Conservation (phyloP, 2,888 invertebrate species). For the Marronus borbonicus region DNA sequence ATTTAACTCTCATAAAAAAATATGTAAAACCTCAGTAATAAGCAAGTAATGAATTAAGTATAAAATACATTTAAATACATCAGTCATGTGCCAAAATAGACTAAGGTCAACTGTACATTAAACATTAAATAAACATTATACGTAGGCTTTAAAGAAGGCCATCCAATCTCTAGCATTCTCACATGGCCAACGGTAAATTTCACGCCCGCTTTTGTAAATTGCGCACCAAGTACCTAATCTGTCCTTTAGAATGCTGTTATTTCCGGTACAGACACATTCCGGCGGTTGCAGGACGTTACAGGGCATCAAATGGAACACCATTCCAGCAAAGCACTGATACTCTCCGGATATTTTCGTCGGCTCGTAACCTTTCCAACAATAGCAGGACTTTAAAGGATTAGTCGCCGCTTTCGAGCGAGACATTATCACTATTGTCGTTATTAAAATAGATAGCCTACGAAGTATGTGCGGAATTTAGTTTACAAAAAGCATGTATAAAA, state of each 20-base stretch:
- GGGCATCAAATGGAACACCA: slow-evolving; percentile 53
- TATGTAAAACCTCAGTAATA: no score
- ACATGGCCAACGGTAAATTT: slow-evolving; percentile 64
- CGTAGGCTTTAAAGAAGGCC: slow-evolving; percentile 60
- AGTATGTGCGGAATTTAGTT: not conserved
- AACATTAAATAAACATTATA: not conserved
- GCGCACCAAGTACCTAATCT: slow-evolving; percentile 66
- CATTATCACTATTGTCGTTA: slow-evolving; percentile 30
- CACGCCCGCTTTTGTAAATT: slow-evolving; percentile 62
- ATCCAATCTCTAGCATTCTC: slow-evolving; percentile 65
- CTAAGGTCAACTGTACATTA: no score
- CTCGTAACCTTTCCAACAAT: slow-evolving; percentile 56
- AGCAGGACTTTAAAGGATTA: slow-evolving; percentile 46
- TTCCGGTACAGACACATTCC: slow-evolving; percentile 54
- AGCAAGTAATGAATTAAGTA: no score
- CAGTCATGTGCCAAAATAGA: no score
- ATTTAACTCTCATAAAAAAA: no score
- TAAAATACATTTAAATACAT: no score
- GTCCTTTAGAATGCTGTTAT: slow-evolving; percentile 62
- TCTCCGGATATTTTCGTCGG: slow-evolving; percentile 48
- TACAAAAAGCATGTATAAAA: not conserved
- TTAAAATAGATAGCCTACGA: slow-evolving; percentile 31
- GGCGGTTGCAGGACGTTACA: slow-evolving; percentile 56
- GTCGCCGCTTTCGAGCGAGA: slow-evolving; percentile 10
- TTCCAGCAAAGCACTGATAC: slow-evolving; percentile 52